A percentile compares a stretch with the other conserved stretches of the same genome.
Evolutionary conservation across 2,888 invertebrate species (phyloP).

Genomic region (Lepidocyrtoides sp.): DNA sequence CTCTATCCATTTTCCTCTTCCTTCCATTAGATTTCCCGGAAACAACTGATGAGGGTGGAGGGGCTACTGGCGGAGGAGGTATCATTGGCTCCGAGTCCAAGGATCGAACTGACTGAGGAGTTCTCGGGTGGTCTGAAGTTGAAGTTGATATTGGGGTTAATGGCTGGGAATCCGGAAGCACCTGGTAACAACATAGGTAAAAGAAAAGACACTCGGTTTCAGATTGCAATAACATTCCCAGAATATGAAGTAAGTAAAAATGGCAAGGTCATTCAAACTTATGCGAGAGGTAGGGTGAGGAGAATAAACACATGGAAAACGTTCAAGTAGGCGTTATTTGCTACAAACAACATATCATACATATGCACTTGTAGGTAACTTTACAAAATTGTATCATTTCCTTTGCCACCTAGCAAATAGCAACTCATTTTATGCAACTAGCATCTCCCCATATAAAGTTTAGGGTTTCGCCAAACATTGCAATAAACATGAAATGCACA

Average conservation of each 20-base stretch:
- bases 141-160: constrained; percentile 85
- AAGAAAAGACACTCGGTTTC: constrained; percentile 33
- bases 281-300: too few relatives aligned
- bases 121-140: constrained; percentile 84
- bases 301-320: too few relatives aligned
- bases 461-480: not conserved
- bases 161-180: constrained; percentile 85
- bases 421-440: not conserved
- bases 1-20: constrained; percentile 86
- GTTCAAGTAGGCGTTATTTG: too few relatives aligned
- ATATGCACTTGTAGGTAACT: not conserved
- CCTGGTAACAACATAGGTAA: constrained; percentile 76
- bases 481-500: constrained; percentile 7
- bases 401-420: too few relatives aligned
- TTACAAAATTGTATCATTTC: too few relatives aligned
- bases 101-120: constrained; percentile 85
- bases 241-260: constrained; percentile 6
- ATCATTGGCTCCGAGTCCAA: constrained; percentile 84
- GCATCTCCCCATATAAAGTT: not conserved
- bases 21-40: constrained; percentile 76
- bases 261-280: not conserved
- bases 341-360: too few relatives aligned
- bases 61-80: constrained; percentile 88
- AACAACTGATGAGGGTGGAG: constrained; percentile 84
- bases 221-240: not conserved